Evolutionary conservation across 1,140 invertebrate genomes (phyloP), one percentile per base, ranked within the genome.

Genomic region (Aphelenchoides besseyi): DNA sequence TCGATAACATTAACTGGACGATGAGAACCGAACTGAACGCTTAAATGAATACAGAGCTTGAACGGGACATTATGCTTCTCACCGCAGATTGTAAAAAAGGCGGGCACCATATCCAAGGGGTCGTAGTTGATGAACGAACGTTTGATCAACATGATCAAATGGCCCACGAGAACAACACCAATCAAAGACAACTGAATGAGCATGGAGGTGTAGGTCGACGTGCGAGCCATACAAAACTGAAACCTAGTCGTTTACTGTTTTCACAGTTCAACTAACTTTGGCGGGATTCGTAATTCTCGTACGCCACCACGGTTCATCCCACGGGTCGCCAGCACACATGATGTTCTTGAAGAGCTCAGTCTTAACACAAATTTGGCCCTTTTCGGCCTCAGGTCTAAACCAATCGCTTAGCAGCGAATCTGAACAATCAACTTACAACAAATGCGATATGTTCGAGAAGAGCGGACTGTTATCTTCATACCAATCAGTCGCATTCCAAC

Each of bases 51-150:
- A 5, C 5, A 59, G 18, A 33, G 23, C 18, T 29, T 8, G 18
- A 18, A 33, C 26, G 18, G 18, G 23, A 59, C 55, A 23, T n/a
- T 8, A 41, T n/a, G n/a, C 5, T 8, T 5, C 37, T 41, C 16
- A 59, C 55, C 55, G 18, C 5, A 59, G 18, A 59, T 18, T 5
- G 55, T 29, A 23, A 59, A 59, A 33, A 59, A 59, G 5, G 55
- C 55, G 55, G 55, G 55, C 55, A 59, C 55, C 55, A 59, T 8
- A 33, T 59, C 55, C 5, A 59, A 23, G 5, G 55, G 55, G 18
- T 59, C 55, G 18, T 59, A 59, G 18, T 23, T 33, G 5, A 8
- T 33, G 55, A 59, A 59, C 18, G 55, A 28, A 33, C 55, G 55
- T 12, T 33, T 29, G 5, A 59, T 33, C 26, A 59, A 23, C 5